Evolutionary conservation across 2,113 vertebrate genomes (phyloP), one percentile per base, ranked within the genome.

Genomic region (Nothoprocta pentlandii): DNA sequence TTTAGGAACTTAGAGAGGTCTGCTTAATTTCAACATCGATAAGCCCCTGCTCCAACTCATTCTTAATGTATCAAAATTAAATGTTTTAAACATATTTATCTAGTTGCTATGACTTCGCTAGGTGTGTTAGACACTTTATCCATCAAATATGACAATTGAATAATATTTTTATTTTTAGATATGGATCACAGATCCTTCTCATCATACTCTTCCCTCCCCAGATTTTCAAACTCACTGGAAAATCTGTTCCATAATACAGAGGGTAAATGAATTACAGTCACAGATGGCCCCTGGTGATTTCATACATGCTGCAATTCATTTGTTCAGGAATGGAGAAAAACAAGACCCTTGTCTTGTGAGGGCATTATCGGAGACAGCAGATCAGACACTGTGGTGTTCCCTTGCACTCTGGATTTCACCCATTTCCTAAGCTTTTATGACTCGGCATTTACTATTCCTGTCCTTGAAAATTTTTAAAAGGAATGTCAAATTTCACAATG

Each of bases 111-210:
- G 97, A 90, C 80, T 88, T 91, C 36, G 44, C 92, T 49, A 75
- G 78, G 77, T 91, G 83, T 2, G 2, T 96, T 95, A 93, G 91
- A 89, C 92, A 23, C 97, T 95, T 89, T 73, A 96, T 94, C 96
- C 95, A 95, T 97, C 96, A 96, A 94, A 82, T 92, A 67, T 67
- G 95, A 97, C 97, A 95, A 95, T 22, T 82, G 96, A 96, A 97
- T 89, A 93, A 94, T 96, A 96, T 93, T 96, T 96, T 97, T 96
- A 96, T 96, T 97, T 97, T 97, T 92, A 97, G 97, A 92, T 97
- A 81, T 5, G 77, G 96, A 96, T 97, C 97, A 92, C 81, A 87
- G 89, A 86, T 89, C 78, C 82, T 92, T 96, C 96, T 95, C 92
- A 73, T 92, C 80, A 23, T 68, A 10, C 82, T 85, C 79, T 68